phyloP scores from a whole-genome alignment of 2,888 invertebrate genomes.

The Synanthedon formicaeformis region DNA sequence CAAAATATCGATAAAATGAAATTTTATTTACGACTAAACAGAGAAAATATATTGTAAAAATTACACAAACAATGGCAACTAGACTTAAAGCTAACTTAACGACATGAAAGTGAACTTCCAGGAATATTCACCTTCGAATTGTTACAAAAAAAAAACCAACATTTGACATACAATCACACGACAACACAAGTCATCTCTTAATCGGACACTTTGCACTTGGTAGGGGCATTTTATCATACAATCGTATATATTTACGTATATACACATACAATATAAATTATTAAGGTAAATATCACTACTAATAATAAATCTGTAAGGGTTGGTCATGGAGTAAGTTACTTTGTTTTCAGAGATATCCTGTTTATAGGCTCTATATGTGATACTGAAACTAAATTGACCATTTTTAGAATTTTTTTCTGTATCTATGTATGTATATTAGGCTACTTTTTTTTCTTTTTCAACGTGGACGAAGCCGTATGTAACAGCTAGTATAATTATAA shows the following conservation, averaged over 20 bases:
- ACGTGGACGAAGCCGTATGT: too few relatives aligned
- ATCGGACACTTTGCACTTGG: background rate
- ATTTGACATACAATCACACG: background rate
- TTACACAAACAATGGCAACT: constrained; percentile 60
- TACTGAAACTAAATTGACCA: too few relatives aligned
- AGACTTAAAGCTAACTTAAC: constrained; percentile 17
- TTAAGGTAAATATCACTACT: too few relatives aligned
- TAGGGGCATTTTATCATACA: background rate
- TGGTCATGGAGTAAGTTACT: too few relatives aligned
- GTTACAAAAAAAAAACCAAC: background rate
- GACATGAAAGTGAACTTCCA: background rate
- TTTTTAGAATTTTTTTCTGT: too few relatives aligned
- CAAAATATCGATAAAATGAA: constrained; percentile 46
- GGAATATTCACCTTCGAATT: background rate
- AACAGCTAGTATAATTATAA: too few relatives aligned
- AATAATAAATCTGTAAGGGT: too few relatives aligned
- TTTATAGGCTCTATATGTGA: too few relatives aligned
- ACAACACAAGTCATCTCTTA: background rate
- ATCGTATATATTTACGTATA: background rate
- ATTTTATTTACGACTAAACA: constrained; percentile 56
- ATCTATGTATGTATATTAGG: too few relatives aligned
- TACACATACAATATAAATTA: too few relatives aligned
- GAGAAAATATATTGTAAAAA: constrained; percentile 49
- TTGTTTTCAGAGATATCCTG: too few relatives aligned
- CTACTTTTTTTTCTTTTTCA: too few relatives aligned